Conservation (phyloP, 2,113 vertebrate species). For the Anolis sagrei region DNA sequence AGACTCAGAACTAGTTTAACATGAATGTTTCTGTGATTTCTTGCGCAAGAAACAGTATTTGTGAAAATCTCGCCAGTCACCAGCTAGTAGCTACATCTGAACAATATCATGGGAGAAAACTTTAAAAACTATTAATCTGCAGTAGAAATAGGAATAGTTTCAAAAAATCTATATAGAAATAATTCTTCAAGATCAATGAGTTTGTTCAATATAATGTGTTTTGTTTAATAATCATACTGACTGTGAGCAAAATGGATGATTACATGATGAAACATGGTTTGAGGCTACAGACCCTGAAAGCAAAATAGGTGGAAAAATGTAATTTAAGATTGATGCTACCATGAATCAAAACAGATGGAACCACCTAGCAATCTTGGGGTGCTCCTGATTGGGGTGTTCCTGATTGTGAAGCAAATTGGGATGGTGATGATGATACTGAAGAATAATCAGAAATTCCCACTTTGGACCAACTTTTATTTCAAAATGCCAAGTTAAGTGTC, state of each 20-base stretch:
- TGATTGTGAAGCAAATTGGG: too few relatives aligned
- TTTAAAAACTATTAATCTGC: slow-evolving; percentile 5
- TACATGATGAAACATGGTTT: background rate
- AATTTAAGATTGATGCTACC: background rate
- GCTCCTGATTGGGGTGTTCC: too few relatives aligned
- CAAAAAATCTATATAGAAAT: background rate
- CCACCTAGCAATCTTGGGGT: background rate
- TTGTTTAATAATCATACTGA: slow-evolving; percentile 2
- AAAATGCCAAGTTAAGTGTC: too few relatives aligned
- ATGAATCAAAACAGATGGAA: background rate
- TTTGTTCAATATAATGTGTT: slow-evolving; percentile 4
- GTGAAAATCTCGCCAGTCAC: slow-evolving; percentile 21
- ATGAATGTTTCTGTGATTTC: slow-evolving; percentile 58
- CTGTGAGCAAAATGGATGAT: background rate
- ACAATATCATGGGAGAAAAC: background rate
- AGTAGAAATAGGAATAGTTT: background rate
- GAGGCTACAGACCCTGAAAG: background rate
- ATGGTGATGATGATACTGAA: too few relatives aligned
- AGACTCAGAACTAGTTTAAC: slow-evolving; percentile 50
- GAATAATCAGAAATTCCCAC: too few relatives aligned
- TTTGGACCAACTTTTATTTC: too few relatives aligned
- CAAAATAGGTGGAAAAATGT: background rate
- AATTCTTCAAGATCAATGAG: background rate
- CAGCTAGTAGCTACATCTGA: slow-evolving; percentile 39
- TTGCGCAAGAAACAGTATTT: slow-evolving; percentile 33